Base-by-base conservation (phyloP, 2,113 vertebrate species). In the Rhinopomastus cyanomelas region DNA sequence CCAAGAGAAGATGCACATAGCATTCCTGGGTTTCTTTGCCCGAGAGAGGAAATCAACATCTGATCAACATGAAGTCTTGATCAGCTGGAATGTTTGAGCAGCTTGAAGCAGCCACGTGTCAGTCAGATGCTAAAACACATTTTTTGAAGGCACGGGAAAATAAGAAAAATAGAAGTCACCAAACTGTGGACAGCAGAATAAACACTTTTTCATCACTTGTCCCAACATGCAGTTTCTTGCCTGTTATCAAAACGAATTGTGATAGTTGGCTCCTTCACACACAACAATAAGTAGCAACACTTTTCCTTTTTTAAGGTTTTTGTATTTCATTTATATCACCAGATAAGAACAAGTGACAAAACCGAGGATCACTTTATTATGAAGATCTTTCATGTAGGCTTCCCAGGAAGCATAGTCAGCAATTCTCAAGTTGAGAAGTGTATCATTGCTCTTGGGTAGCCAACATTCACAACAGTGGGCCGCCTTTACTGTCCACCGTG, bases 391-490 rank as follows among this genome's bases (percentile, higher is more conserved):
- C 66, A 46, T 51, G 69, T 3, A 51, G 6, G 11, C 81, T 77
- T 92, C 83, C 83, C 51, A 81, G 57, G 67, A 92, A 36, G 74
- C 87, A 81, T 27, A 87, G 75, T 11, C 51, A 87, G 84, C 11
- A 81, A 4, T 53, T 84, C 51, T 37, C 59, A 90, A 90, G 83
- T 85, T 32, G 73, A 51, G 74, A 90, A 71, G 51, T 67, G 90
- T 92, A 84, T 88, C 71, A 88, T 61, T 92, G 89, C 84, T 78
- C 81, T 73, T 74, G 78, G 89, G 90, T 68, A 84, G 84, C 53
- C 88, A 88, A 57, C 81, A 57, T 72, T 92, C 61, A 79, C 61
- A 88, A 72, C 87, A 84, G 91, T 12, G 4, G 88, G 91, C 81
- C 88, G 71, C 60, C 87, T 89, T 77, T 88, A 69, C 65, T 69